Evolutionary conservation across 1,140 invertebrate species (phyloP).

Genomic region (Drosophila erecta): DNA sequence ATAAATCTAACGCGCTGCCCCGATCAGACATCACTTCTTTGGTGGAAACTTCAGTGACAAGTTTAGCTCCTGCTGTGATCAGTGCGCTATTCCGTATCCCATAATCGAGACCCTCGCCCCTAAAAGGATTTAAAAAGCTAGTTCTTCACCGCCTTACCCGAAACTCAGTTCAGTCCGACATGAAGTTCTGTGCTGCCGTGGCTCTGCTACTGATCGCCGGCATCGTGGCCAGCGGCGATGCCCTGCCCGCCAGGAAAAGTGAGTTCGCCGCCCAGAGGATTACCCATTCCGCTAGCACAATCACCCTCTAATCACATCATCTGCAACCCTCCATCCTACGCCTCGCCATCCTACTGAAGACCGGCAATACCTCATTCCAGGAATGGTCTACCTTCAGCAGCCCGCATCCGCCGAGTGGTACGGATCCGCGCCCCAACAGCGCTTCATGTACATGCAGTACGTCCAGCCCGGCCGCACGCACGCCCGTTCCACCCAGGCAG

Average conservation of each 20-base stretch:
- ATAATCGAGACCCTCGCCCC: conserved; percentile 1
- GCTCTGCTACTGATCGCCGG: conserved; percentile 73
- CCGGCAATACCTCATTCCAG: conserved; percentile 74
- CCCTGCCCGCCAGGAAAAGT: conserved; percentile 80
- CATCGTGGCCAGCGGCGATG: conserved; percentile 64
- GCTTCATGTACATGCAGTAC: conserved; percentile 84
- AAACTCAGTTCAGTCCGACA: conserved; percentile 35
- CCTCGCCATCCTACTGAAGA: conserved; percentile 46
- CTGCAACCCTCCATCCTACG: conserved; percentile 1
- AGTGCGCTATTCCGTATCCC: conserved; percentile 46
- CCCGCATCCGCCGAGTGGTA: conserved; percentile 74
- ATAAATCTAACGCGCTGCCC: conserved; percentile 83
- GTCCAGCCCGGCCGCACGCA: conserved; percentile 72
- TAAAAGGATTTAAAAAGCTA: conserved; percentile 8
- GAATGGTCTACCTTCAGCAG: conserved; percentile 82
- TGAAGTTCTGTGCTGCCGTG: conserved; percentile 75
- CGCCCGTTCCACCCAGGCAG: conserved; percentile 76
- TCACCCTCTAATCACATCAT: conserved; percentile 10
- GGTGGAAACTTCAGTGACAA: conserved; percentile 84
- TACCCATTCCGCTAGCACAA: conserved; percentile 11
- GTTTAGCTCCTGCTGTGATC: conserved; percentile 84
- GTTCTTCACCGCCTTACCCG: not conserved
- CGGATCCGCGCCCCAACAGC: conserved; percentile 67
- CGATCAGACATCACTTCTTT: conserved; percentile 83
- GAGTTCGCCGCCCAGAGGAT: conserved; percentile 55